Evolutionary conservation across 2,797 vertebrate species (phyloP), one percentile per base, ranked within the genome.

Genomic region (Kryptopterus vitreolus): DNA sequence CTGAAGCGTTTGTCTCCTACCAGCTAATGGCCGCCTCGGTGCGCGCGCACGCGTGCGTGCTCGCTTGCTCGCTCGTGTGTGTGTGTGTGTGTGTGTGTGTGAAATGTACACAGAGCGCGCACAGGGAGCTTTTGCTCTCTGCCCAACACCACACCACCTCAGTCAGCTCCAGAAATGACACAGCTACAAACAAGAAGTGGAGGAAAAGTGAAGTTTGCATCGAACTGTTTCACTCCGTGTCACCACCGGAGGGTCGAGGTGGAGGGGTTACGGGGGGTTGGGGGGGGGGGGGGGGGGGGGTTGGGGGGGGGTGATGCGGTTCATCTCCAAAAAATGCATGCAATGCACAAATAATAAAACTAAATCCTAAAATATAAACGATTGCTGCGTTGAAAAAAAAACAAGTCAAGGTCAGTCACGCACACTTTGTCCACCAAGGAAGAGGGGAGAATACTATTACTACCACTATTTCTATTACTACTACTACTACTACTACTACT

Each of bases 1-100:
- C 90, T 88, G 90, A 87, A 91, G 91, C 88, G 86, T 92, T 92
- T 92, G 90, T 91, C 90, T 89, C 89, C 81, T 85, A 82, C 89
- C 88, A 91, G 88, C 89, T 91, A 92, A 92, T 89, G 91, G 92
- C 90, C 88, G 88, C 90, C 90, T 91, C 82, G 52, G 87, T 88
- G 90, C 24, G 52, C 52, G 76, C 20, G 59, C 33, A 22, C 65
- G 63, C 24, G 63, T 38, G 61, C 31, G 4, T 22, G 58, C 33
- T 15, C 22, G 66, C n/a, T 43, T 12, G 20, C 22, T 35, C n/a
- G 33, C 16, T 11, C 16, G 43, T 16, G 38, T 48, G 65, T 24
- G 38, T n/a, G 11, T 66, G 33, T 38, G 33, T 22, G 33, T 68
- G 65, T 16, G 38, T 20, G 58, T 13, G 58, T 22, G 58, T n/a